A percentile compares a stretch with the other conserved stretches of the same genome.
These are phyloP conservation scores for Tinea semifulvella DNA, from an alignment of 2,888 invertebrate genomes.

Conservation along the genomic window DNA sequence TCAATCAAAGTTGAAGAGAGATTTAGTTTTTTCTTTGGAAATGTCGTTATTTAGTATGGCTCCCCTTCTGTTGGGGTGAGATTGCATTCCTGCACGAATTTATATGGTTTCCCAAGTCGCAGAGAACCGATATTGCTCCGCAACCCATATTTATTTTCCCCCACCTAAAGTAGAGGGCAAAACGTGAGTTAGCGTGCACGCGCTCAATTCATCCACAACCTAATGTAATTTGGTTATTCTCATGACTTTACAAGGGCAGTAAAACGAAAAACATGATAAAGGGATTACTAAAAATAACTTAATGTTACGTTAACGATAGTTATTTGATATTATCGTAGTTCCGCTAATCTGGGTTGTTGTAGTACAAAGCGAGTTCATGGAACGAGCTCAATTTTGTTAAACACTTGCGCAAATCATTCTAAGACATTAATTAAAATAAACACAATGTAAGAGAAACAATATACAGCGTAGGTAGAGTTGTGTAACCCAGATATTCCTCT, in stretches of 20 bases:
- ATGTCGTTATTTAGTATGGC: no score
- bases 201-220: constrained; percentile 42
- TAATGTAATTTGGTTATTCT: constrained; percentile 61
- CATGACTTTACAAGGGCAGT: constrained; percentile 56
- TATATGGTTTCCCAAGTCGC: constrained; percentile 25
- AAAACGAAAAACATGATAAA: constrained; percentile 48
- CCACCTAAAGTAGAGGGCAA: neutral
- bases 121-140: neutral
- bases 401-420: neutral
- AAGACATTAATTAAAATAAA: neutral
- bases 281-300: constrained; percentile 1
- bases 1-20: no score
- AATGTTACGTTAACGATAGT: neutral
- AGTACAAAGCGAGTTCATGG: neutral
- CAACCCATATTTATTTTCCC: constrained; percentile 18
- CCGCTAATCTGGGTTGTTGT: neutral
- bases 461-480: neutral
- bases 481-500: neutral
- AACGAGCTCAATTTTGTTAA: neutral
- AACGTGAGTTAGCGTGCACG: constrained; percentile 30
- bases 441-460: neutral
- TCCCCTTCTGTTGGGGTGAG: no score
- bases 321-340: neutral
- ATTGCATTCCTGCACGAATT: constrained; percentile 51
- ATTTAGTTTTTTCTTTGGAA: neutral